phyloP scores from a whole-genome alignment of 1,140 invertebrate species.

The Scaptomyza montana region DNA sequence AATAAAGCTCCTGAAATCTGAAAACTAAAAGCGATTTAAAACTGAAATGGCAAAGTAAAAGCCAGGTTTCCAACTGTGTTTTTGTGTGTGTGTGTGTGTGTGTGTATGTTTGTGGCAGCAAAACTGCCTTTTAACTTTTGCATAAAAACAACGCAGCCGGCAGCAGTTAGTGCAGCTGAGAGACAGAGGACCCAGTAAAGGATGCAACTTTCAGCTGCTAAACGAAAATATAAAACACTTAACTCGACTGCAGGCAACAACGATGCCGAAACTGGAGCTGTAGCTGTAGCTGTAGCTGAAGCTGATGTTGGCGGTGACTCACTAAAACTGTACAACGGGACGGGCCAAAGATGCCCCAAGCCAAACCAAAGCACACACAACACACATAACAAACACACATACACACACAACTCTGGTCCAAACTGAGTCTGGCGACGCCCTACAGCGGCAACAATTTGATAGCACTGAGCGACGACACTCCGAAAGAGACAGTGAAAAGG shows the following conservation, averaged over 20 bases:
- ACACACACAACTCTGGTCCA: constrained; percentile 28
- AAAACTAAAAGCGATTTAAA: constrained; percentile 66
- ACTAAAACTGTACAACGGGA: constrained; percentile 37
- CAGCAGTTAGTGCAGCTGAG: constrained; percentile 61
- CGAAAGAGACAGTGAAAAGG: not conserved
- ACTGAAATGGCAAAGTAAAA: constrained; percentile 54
- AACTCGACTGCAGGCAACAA: constrained; percentile 68
- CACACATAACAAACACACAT: constrained; percentile 21
- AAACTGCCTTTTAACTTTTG: constrained; percentile 74
- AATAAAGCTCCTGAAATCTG: constrained; percentile 64
- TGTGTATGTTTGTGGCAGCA: constrained; percentile 49
- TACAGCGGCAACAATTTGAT: constrained; percentile 64
- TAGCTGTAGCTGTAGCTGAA: constrained; percentile 1
- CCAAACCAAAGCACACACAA: constrained; percentile 34
- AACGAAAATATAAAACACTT: constrained; percentile 83
- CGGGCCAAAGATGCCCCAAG: constrained; percentile 40
- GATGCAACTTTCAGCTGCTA: constrained; percentile 81
- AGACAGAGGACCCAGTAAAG: constrained; percentile 38
- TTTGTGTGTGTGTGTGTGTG: constrained; percentile 16
- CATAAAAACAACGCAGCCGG: constrained; percentile 71
- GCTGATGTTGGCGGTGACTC: constrained; percentile 24
- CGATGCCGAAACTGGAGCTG: constrained; percentile 1
- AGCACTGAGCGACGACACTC: constrained; percentile 34
- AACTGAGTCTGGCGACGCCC: constrained; percentile 28
- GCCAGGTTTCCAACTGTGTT: constrained; percentile 25